Evolutionary conservation across 2,797 vertebrate species (phyloP), one percentile per base, ranked within the genome.

Genomic region (Danionella dracula): DNA sequence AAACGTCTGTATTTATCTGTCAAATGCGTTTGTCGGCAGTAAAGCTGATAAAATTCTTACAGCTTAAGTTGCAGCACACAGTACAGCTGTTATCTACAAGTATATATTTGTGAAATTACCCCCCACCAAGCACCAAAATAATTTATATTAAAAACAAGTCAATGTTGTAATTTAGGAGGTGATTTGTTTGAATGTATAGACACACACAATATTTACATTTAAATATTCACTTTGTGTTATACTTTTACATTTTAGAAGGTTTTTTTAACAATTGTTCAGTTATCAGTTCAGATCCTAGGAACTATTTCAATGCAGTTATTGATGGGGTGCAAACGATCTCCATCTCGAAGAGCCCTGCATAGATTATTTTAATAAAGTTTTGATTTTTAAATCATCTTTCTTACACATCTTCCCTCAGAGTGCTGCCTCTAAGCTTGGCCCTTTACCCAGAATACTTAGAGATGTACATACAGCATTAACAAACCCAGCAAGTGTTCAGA

Each of bases 391-490:
- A 16, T 23, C 29, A 56, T 37, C 35, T 34, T 37, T 62, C n/a
- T 38, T 20, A 15, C 1, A 12, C 41, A 6, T 58, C n/a, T n/a
- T n/a, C n/a, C 35, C 35, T 8, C 80, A 99, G 96, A 87, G 82
- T 71, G 90, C 88, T 1, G 84, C 92, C 11, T 87, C 90, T 2
- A 98, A 97, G 66, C 91, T 99, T 15, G 95, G 94, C 6, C 97
- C 97, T 10, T 85, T 99, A 79, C 94, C 96, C 61, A 89, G 96
- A 70, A 97, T 99, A 76, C 88, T 99, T 68, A 84, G 94, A 66
- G 97, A 99, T 0, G 94, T 99, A 29, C 97, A 91, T 81, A 75
- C 89, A 0, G 94, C 95, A 0, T 86, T 99, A 78, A 93, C 88
- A 8, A 95, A 93, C 82, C 96, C 96, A 0, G 83, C 91, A 51